Base-by-base conservation (phyloP, 1,140 invertebrate species). In the Prorops nasuta region DNA sequence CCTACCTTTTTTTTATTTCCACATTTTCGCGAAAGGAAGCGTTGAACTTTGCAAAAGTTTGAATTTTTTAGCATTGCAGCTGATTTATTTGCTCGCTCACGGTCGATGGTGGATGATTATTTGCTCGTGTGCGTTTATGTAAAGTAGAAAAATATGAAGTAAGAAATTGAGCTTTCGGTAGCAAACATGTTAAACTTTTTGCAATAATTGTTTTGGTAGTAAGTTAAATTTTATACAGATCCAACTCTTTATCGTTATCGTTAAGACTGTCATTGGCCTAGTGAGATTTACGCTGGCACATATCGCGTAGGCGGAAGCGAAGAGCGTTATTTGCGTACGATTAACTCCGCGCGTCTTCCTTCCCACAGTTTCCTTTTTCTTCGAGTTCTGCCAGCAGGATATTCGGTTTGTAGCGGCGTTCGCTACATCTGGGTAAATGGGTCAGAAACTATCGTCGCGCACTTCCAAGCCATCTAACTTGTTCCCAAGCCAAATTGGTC, bases 381-480 rank as follows among this genome's bases (percentile, higher is more conserved):
- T 36, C 18, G 8, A 3, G 12, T 43, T 8, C 20, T 16, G 12
- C n/a, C 17, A 28, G 24, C 31, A 7, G 31, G 8, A 22, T 22
- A 45, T 53, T 59, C 42, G 38, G 18, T 45, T 49, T 38, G 19
- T 31, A 42, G 34, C 54, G 28, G 22, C 22, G 40, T 32, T 36
- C 31, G 15, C 37, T 47, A 34, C 35, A 68, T 69, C 54, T 71
- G 56, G 66, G 60, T 67, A 70, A 76, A 74, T 72, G 69, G 69
- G 69, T 76, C 66, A 74, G 69, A 72, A 74, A 72, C 58, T 57
- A 71, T 67, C 49, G 51, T 31, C 40, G 15, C 17, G 34, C 45
- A 31, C 53, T 63, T 74, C 71, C 69, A 52, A 64, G 54, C 57
- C 64, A 74, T 72, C 56, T 66, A 76, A 65, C 63, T 62, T 44